phyloP scores from a whole-genome alignment of 2,113 vertebrate genomes.

The Labeo rohita region DNA sequence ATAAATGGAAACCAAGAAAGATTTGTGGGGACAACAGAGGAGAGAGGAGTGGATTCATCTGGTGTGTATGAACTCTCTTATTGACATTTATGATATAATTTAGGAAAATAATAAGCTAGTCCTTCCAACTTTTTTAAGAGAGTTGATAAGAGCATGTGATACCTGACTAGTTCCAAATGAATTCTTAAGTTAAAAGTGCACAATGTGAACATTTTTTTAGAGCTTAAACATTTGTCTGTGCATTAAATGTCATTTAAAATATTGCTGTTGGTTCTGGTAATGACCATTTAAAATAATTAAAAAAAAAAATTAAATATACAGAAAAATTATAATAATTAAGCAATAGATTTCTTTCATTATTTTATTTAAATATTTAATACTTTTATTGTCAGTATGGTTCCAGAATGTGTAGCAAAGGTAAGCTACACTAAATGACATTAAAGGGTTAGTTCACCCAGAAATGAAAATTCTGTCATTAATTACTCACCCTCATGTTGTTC shows the following conservation, averaged over 20 bases:
- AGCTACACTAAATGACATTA: neutral
- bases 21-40: neutral
- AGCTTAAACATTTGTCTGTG: neutral
- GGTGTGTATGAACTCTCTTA: constrained; percentile 16
- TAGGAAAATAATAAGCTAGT: neutral
- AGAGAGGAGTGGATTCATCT: neutral
- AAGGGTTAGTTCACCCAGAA: too few relatives aligned
- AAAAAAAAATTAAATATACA: neutral
- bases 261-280: neutral
- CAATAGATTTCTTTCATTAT: neutral
- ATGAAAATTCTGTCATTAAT: too few relatives aligned
- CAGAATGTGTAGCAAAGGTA: neutral
- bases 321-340: neutral
- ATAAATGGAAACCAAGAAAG: neutral
- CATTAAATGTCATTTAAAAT: neutral
- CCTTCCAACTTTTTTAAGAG: neutral
- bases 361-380: neutral
- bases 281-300: neutral
- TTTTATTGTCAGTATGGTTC: too few relatives aligned
- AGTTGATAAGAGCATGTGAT: neutral
- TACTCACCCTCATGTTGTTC: too few relatives aligned
- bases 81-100: neutral
- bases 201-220: neutral
- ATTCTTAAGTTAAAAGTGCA: neutral
- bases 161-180: neutral